phyloP scores from a whole-genome alignment of 2,888 invertebrate genomes.

The Caenorhabditis sulstoni region DNA sequence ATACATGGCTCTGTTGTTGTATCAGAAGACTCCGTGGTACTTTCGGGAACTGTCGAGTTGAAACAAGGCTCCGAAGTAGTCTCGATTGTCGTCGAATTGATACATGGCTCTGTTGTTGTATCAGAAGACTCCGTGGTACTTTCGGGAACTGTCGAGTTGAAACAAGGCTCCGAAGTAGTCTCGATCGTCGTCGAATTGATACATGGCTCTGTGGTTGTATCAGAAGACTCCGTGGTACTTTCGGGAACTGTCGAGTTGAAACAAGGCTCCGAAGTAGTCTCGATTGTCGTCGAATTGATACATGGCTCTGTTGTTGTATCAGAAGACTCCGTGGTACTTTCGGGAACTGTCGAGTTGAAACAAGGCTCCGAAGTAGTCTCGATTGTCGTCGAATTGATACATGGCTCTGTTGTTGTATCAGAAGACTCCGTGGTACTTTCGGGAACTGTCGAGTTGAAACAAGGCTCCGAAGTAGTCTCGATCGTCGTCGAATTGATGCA shows the following conservation, averaged over 20 bases:
- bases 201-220: not conserved
- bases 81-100: not conserved
- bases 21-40: not conserved
- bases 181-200: not conserved
- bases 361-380: not conserved
- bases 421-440: not conserved
- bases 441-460: not conserved
- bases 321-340: not conserved
- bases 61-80: not conserved
- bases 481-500: not conserved
- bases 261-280: not conserved
- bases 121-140: not conserved
- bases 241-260: not conserved
- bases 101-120: not conserved
- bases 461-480: slow-evolving; percentile 1
- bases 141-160: not conserved
- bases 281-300: not conserved
- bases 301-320: not conserved
- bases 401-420: not conserved
- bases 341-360: not conserved
- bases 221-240: not conserved
- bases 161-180: not conserved
- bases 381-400: not conserved
- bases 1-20: slow-evolving; percentile 4
- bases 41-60: not conserved